Base-by-base conservation (phyloP, 2,797 vertebrate species). In the Nannoperca obscura region DNA sequence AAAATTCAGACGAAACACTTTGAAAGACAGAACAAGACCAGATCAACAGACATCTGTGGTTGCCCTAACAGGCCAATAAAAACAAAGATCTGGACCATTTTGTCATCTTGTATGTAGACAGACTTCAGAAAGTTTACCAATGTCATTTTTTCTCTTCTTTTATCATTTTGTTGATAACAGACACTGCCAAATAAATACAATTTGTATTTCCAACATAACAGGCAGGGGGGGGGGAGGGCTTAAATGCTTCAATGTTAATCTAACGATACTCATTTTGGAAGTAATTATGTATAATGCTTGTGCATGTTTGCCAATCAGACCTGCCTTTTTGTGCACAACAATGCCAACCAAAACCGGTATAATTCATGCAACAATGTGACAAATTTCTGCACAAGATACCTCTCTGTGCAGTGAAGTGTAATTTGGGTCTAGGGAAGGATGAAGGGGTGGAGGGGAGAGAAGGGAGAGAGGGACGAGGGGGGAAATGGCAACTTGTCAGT, bases 401-500 rank as follows among this genome's bases (percentile, higher is more conserved):
- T 76, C 32, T 27, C 30, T 54, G 53, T 22, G 54, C 66, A 85
- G 46, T 49, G 65, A 86, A 78, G 69, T 86, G 72, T 88, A 76
- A 76, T 92, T 82, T 85, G 47, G 42, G 68, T 77, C 47, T 76
- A 9, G n/a, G 50, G 49, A 34, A 78, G 60, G 38, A 57, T 14
- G 34, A 13, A 53, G 20, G 30, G 38, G 46, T 7, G 50, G 42
- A 5, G 8, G 22, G 40, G 27, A 34, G 59, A 32, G 38, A 20
- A 67, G 7, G 20, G 36, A 34, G 68, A 36, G 71, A 34, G 68
- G 14, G 62, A 49, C 74, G 46, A 52, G 24, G 63, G 63, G 57
- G 34, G 47, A 84, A 87, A 88, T 86, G 78, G 78, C 83, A 91
- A 82, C 78, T 78, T 93, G 87, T 93, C 91, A 88, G 69, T 57